Conservation (phyloP, 2,113 vertebrate species). For the Thinocorus orbignyianus region DNA sequence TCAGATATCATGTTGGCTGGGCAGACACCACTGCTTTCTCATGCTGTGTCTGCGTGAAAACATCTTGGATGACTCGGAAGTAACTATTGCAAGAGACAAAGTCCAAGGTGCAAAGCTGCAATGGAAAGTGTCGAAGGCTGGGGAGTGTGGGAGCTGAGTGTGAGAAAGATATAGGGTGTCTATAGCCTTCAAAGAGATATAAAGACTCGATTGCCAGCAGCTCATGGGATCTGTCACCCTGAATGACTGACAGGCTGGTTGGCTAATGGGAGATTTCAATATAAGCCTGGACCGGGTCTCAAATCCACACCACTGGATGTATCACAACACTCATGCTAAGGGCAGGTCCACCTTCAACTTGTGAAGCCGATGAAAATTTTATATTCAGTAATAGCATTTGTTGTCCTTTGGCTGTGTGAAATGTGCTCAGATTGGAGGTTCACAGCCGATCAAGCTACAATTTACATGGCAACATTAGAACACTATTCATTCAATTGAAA, state of each 20-base stretch:
- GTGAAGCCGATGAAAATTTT: neutral
- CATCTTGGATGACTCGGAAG: neutral
- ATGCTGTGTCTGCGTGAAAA: neutral
- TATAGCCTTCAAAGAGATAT: neutral
- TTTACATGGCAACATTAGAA: neutral
- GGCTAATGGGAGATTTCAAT: neutral
- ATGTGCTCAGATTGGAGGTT: neutral
- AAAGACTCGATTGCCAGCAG: neutral
- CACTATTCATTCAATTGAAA: neutral
- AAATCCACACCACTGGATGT: neutral
- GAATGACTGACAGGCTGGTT: neutral
- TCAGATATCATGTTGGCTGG: neutral
- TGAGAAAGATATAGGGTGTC: neutral
- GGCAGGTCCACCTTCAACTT: neutral
- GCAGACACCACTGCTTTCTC: neutral
- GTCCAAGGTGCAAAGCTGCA: neutral
- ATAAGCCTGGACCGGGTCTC: neutral
- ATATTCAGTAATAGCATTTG: neutral
- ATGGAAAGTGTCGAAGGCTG: neutral
- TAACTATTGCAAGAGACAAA: neutral
- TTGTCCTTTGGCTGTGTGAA: neutral
- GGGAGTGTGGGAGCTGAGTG: fast-evolving
- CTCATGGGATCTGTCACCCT: neutral
- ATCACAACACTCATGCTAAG: neutral
- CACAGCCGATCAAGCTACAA: neutral